These are phyloP conservation scores for Noctua fimbriata DNA, from an alignment of 2,888 invertebrate species.

Conservation along the genomic window DNA sequence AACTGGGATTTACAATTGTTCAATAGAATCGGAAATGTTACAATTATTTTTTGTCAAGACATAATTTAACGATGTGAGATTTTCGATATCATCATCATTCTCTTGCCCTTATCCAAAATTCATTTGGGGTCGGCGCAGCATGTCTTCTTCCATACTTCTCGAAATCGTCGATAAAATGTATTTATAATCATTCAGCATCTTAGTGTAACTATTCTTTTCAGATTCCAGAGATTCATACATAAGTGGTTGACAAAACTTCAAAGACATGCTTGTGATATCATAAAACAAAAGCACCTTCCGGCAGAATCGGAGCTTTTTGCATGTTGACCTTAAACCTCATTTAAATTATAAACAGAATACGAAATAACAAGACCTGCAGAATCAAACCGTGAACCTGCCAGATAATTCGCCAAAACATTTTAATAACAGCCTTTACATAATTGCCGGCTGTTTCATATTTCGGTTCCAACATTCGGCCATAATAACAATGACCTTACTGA, in stretches of 20 bases:
- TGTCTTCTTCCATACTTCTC: too few species aligned
- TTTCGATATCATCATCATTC: not conserved
- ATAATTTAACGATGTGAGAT: not conserved
- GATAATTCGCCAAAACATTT: slow-evolving; percentile 17
- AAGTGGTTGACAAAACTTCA: not conserved
- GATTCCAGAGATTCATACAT: not conserved
- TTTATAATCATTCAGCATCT: not conserved
- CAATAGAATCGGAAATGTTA: not conserved
- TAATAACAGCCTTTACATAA: slow-evolving; percentile 39
- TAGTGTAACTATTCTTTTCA: not conserved
- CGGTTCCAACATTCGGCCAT: slow-evolving; percentile 25
- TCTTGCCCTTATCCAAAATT: too few species aligned
- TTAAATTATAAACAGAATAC: not conserved
- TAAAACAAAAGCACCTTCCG: not conserved
- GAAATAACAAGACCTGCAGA: slow-evolving; percentile 4
- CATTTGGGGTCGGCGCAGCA: too few species aligned
- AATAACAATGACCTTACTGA: slow-evolving; percentile 48
- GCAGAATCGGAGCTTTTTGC: not conserved
- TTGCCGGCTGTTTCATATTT: slow-evolving; percentile 34
- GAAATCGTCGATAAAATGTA: not conserved
- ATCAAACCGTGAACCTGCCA: slow-evolving; percentile 24
- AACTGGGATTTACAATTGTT: slow-evolving; percentile 19
- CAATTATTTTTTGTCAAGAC: not conserved
- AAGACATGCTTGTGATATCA: not conserved
- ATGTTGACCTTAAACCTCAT: not conserved